Evolutionary conservation across 2,888 invertebrate genomes (phyloP).

Genomic region (Embidobia sp.): DNA sequence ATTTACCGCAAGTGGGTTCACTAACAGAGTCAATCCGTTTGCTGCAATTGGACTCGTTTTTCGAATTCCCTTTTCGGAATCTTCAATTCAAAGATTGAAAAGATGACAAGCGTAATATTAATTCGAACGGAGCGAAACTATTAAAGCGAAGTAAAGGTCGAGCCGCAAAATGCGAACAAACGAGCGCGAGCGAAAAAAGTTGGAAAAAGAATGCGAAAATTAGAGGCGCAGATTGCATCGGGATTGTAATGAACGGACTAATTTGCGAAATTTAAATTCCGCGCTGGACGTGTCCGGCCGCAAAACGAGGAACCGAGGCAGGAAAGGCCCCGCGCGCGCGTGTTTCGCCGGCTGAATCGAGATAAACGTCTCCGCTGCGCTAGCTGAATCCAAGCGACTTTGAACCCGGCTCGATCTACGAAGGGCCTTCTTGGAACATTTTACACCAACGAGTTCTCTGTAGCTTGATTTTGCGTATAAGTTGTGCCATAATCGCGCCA

Average conservation of each 20-base stretch:
- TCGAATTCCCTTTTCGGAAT: too few relatives aligned
- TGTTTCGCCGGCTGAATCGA: conserved; percentile 60
- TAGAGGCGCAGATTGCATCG: conserved; percentile 74
- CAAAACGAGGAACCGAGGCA: conserved; percentile 52
- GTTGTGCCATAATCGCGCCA: conserved; percentile 61
- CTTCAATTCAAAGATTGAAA: too few relatives aligned
- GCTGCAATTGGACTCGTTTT: too few relatives aligned
- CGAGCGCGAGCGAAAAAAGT: too few relatives aligned
- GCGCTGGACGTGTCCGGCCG: conserved; percentile 71
- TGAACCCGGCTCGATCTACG: conserved; percentile 56
- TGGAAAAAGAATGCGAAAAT: conserved; percentile 65
- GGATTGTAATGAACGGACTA: conserved; percentile 81
- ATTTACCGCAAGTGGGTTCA: too few relatives aligned
- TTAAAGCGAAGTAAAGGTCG: too few relatives aligned
- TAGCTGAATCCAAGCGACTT: conserved; percentile 53
- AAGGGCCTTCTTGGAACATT: conserved; percentile 65
- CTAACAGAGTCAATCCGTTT: too few relatives aligned
- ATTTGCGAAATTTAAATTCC: conserved; percentile 81
- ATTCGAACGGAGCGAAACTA: too few relatives aligned
- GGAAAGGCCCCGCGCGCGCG: conserved; percentile 50
- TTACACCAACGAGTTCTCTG: conserved; percentile 62
- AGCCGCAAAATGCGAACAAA: too few relatives aligned
- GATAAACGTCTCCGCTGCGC: conserved; percentile 68
- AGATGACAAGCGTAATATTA: too few relatives aligned
- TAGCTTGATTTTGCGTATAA: conserved; percentile 57